phyloP scores from a whole-genome alignment of 2,113 vertebrate species.

The Ammodramus savannarum region DNA sequence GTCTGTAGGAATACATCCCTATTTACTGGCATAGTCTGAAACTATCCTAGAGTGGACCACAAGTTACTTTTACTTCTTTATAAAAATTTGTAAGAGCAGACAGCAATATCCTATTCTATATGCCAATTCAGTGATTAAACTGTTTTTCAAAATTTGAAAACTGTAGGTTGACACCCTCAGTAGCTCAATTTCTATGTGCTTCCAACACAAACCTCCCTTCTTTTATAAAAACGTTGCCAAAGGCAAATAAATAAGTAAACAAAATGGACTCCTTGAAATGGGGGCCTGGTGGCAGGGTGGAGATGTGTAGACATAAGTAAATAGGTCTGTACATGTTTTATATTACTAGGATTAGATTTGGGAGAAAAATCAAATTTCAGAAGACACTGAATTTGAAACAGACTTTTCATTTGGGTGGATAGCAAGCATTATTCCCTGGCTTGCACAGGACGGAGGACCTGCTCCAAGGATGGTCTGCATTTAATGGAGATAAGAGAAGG shows the following conservation, averaged over 20 bases:
- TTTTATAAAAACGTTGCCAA: neutral
- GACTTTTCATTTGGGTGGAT: neutral
- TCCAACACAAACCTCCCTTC: neutral
- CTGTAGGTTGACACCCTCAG: neutral
- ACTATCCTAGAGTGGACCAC: neutral
- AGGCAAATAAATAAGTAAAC: neutral
- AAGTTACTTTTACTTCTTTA: neutral
- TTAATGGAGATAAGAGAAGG: neutral
- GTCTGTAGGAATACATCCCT: neutral
- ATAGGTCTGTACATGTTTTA: neutral
- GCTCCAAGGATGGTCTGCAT: neutral
- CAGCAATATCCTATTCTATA: neutral
- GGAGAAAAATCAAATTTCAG: neutral
- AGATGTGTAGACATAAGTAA: neutral
- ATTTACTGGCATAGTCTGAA: neutral
- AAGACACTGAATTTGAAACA: neutral
- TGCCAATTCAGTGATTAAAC: neutral
- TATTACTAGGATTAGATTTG: neutral
- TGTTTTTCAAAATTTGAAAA: neutral
- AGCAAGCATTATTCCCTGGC: neutral
- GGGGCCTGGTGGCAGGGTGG: accelerated
- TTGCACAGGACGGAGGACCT: neutral
- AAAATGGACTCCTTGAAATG: neutral
- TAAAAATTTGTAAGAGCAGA: neutral
- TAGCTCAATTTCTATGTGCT: neutral